Conservation (phyloP, 2,797 vertebrate species). For the Adelosebastes latens region DNA sequence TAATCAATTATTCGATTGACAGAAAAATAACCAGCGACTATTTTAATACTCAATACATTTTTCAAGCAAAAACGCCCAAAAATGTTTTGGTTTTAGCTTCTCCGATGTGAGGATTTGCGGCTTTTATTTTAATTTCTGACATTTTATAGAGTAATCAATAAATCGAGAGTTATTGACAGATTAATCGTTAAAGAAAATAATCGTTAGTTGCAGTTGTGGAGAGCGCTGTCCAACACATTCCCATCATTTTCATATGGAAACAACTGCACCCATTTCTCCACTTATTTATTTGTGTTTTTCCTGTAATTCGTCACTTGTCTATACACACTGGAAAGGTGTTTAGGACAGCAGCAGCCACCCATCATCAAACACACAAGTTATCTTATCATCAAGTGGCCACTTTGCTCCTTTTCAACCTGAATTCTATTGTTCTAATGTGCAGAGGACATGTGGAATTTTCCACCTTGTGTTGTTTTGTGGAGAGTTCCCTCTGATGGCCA, state of each 20-base stretch:
- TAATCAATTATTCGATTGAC: neutral
- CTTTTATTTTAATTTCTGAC: neutral
- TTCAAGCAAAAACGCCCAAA: neutral
- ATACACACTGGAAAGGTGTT: neutral
- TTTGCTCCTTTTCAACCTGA: conserved; percentile 3
- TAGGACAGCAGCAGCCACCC: neutral
- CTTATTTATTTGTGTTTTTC: neutral
- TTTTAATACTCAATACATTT: neutral
- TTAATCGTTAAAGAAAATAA: neutral
- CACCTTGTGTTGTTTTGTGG: neutral
- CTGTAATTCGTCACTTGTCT: neutral
- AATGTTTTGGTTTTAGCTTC: neutral
- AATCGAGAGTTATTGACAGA: rapidly evolving
- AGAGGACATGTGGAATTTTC: neutral
- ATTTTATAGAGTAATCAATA: neutral
- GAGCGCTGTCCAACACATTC: neutral
- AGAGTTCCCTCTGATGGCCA: neutral
- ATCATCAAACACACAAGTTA: neutral
- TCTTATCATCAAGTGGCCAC: conserved; percentile 9
- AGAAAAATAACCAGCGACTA: neutral
- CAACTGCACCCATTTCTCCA: neutral
- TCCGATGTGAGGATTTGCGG: neutral
- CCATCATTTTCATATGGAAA: neutral
- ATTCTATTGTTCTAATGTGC: neutral
- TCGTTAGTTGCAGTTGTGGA: neutral